Percentiles rank a stretch among this genome's conserved stretches.
These are phyloP conservation scores for Petrocephalus microphthalmus DNA, from an alignment of 2,113 vertebrate species.

Conservation along the genomic window DNA sequence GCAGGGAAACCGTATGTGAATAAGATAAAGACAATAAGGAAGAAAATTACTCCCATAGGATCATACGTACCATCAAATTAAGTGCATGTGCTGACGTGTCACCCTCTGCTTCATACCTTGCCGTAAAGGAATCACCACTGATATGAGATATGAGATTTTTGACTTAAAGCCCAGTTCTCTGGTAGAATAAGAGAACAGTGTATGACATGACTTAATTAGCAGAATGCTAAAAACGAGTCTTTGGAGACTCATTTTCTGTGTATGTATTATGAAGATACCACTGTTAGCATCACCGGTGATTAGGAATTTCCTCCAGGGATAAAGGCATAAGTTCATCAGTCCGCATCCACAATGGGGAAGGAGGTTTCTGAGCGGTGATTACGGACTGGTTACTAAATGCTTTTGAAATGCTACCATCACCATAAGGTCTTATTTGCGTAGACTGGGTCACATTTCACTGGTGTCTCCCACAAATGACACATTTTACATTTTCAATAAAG, in stretches of 20 bases:
- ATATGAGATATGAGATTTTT: too few relatives aligned
- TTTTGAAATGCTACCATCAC: not conserved
- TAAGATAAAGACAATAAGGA: too few relatives aligned
- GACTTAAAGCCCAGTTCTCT: constrained; percentile 17
- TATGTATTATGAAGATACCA: not conserved
- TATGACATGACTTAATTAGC: constrained; percentile 49
- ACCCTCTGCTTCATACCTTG: too few relatives aligned
- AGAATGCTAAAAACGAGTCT: constrained; percentile 8
- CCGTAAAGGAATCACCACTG: too few relatives aligned
- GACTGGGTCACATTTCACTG: not conserved
- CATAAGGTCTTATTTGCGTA: not conserved
- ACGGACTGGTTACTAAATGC: not conserved
- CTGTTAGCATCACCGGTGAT: not conserved
- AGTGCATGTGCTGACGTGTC: too few relatives aligned
- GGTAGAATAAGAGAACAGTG: constrained; percentile 35
- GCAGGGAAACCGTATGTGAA: too few relatives aligned
- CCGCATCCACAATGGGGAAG: not conserved
- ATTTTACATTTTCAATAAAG: not conserved
- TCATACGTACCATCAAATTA: too few relatives aligned
- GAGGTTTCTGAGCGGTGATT: not conserved
- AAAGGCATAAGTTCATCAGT: not conserved
- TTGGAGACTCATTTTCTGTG: not conserved
- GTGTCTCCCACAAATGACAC: not conserved
- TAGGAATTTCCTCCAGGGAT: not conserved
- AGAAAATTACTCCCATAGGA: too few relatives aligned